A percentile compares a stretch with the other conserved stretches of the same genome.
Conservation (phyloP, 1,140 invertebrate species). For the Oryctes rhinoceros region DNA sequence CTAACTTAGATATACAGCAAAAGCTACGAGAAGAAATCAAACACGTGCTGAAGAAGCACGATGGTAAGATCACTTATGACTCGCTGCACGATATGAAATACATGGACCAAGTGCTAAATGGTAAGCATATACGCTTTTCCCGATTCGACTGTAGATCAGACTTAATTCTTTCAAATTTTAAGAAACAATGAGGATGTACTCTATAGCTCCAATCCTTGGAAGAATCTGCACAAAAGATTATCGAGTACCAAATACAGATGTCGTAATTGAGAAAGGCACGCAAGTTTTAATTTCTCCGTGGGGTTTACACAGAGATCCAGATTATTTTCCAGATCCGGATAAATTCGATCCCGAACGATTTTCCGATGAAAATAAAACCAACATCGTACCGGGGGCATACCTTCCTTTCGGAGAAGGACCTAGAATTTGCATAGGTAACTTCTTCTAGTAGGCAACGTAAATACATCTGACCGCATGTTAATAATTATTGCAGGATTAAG, state of each 20-base stretch:
- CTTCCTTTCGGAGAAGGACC: constrained; percentile 25
- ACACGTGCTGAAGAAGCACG: constrained; percentile 59
- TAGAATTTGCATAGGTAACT: constrained; percentile 35
- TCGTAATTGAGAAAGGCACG: constrained; percentile 11
- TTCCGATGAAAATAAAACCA: constrained; percentile 18
- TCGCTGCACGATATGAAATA: constrained; percentile 1
- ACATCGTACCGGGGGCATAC: constrained; percentile 6
- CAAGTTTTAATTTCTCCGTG: not conserved
- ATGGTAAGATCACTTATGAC: constrained; percentile 65
- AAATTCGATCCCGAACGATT: constrained; percentile 31
- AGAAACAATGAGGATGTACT: constrained; percentile 37
- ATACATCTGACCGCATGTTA: constrained; percentile 17
- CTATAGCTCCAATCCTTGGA: not conserved
- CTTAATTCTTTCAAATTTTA: not conserved
- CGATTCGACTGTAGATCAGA: not conserved
- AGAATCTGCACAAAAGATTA: constrained; percentile 32
- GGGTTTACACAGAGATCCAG: constrained; percentile 26
- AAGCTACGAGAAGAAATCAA: constrained; percentile 62
- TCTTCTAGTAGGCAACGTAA: not conserved
- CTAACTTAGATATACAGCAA: constrained; percentile 61
- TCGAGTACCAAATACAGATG: not conserved
- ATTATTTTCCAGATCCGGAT: constrained; percentile 19
- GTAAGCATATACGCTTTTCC: not conserved
- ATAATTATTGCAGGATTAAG: constrained; percentile 54
- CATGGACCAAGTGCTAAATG: constrained; percentile 22